These are phyloP conservation scores for Maccullochella peelii DNA, from an alignment of 2,113 vertebrate species.

Conservation along the genomic window DNA sequence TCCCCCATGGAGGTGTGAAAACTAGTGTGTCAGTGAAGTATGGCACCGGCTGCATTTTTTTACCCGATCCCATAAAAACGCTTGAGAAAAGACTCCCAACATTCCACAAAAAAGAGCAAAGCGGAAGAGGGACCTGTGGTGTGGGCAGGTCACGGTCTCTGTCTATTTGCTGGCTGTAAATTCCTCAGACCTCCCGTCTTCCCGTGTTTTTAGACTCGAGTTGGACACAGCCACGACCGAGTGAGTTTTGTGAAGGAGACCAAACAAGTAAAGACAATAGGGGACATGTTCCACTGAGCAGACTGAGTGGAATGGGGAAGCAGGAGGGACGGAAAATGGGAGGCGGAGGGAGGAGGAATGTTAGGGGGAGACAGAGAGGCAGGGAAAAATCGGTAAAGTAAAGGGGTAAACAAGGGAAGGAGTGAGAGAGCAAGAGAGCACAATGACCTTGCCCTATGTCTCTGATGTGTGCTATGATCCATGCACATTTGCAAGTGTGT, in stretches of 20 bases:
- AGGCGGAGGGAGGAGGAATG: neutral
- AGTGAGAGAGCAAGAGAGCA: slow-evolving; percentile 25
- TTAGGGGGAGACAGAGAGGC: slow-evolving; percentile 15
- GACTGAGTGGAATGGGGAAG: slow-evolving; percentile 16
- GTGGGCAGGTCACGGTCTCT: slow-evolving; percentile 54
- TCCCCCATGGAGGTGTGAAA: slow-evolving; percentile 52
- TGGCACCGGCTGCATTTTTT: slow-evolving; percentile 18
- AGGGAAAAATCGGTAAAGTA: slow-evolving; percentile 12
- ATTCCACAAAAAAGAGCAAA: slow-evolving; percentile 58
- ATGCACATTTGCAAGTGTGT: slow-evolving; percentile 47
- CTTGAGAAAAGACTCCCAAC: slow-evolving; percentile 60
- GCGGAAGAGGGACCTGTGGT: slow-evolving; percentile 22
- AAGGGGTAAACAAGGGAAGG: slow-evolving; percentile 9
- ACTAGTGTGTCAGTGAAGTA: slow-evolving; percentile 60
- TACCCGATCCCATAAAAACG: slow-evolving; percentile 42
- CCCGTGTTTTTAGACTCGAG: slow-evolving; percentile 37
- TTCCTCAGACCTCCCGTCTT: slow-evolving; percentile 59
- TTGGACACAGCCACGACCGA: slow-evolving; percentile 39
- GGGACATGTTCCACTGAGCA: slow-evolving; percentile 48
- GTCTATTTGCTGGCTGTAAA: slow-evolving; percentile 75
- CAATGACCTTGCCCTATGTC: slow-evolving; percentile 58
- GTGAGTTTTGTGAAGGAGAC: slow-evolving; percentile 39
- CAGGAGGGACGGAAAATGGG: neutral
- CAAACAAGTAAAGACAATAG: slow-evolving; percentile 48
- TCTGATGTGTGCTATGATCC: slow-evolving; percentile 68